Base-by-base conservation (phyloP, 1,140 invertebrate species). In the Onthophagus taurus region DNA sequence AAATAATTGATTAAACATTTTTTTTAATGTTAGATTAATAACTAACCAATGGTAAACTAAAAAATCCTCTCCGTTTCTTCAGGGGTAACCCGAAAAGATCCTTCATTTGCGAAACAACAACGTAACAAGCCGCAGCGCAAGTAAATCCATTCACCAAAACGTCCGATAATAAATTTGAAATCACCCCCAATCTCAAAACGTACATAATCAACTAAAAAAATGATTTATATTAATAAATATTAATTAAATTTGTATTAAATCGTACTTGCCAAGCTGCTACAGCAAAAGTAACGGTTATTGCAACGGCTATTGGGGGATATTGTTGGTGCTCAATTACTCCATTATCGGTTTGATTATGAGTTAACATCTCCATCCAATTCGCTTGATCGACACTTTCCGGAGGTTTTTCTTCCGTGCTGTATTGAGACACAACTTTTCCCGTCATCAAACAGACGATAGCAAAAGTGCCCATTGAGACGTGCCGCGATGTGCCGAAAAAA, bases 91-190 rank as follows among this genome's bases (percentile, higher is more conserved):
- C 91, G 36, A 95, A 70, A 1, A 96, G 70, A 62, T 90, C 83
- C 60, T 89, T 90, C 2, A 95, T 63, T 67, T 96, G 92, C 4
- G 89, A 92, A 0, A 80, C 79, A 11, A 91, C 71, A 5, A 96
- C 91, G 57, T 95, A 86, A 44, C 92, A 72, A 0, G 89, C 87
- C 2, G 90, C 87, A 1, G 83, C 90, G 0, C 88, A 92, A 1
- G 89, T 95, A 59, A 95, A 94, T 1, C 89, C 90, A 51, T 82
- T 89, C 1, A 96, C 83, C 49, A 97, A 71, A 2, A 88, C 85
- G 57, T 95, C 89, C 1, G 88, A 90, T 6, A 97, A 72, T 21
- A 95, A 72, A 0, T 84, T 78, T 1, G 85, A 81, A 42, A 96
- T 73, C 16, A 85, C 79, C 2, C 92, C 92, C 44, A 96, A 66